Base-by-base conservation (phyloP, 1,140 invertebrate species). In the Pseudomyrmex gracilis region DNA sequence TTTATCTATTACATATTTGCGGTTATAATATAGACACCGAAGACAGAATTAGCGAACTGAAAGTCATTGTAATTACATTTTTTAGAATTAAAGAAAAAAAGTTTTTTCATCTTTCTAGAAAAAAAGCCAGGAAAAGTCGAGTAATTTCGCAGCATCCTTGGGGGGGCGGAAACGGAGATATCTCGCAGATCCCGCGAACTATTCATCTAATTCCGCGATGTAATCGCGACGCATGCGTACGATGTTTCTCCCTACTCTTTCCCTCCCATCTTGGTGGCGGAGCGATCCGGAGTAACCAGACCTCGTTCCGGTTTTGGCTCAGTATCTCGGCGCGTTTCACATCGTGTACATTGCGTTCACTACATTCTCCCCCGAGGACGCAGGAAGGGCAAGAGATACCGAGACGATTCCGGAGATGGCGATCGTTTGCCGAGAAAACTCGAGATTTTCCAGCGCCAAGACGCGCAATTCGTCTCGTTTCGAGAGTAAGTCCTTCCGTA, bases 261-360 rank as follows among this genome's bases (percentile, higher is more conserved):
- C 17, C 17, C 78, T 51, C 43, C 22, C 58, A 24, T 53, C 58
- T 60, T 22, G 10, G 57, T 53, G 78, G 24, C 73, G 24, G 45
- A 82, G 24, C 70, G 70, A 67, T 74, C 51, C 45, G 63, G 71
- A 80, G 67, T 83, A 70, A 83, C 82, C 70, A 82, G 57, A 22
- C 60, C 78, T 83, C 68, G 67, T 57, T 85, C 74, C 60, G 57
- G 64, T 73, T 87, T 73, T 22, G 83, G 34, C 57, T 88, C 86
- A 88, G 87, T 88, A 53, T 82, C 55, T 64, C 86, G 87, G 70
- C 86, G 87, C 87, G 86, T 85, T 63, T 87, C 45, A 61, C 57
- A 57, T 53, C 51, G 83, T 24, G 43, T 43, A n/a, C 47, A 2
- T 70, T 47, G 63, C 57, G 15, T 58, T 43, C 43, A 12, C n/a